A percentile compares a stretch with the other conserved stretches of the same genome.
Evolutionary conservation across 2,797 vertebrate genomes (phyloP).

Genomic region (Micromesistius poutassou): DNA sequence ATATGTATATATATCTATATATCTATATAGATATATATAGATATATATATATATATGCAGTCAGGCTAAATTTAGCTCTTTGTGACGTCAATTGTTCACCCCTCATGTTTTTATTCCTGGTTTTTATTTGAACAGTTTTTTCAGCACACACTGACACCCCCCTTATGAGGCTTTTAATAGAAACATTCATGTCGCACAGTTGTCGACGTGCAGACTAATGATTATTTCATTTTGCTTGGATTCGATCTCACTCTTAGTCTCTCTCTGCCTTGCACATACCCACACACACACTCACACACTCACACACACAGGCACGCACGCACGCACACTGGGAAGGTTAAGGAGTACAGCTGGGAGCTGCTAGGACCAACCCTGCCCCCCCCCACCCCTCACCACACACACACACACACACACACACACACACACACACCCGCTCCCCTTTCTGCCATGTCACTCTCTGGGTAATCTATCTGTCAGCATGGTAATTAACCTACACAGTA

Average conservation of each 20-base stretch:
- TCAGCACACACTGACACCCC: not conserved
- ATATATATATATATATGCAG: constrained; percentile 3
- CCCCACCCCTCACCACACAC: too few relatives aligned
- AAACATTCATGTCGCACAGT: not conserved
- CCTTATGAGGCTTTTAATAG: not conserved
- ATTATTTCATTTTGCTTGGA: not conserved
- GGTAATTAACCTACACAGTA: constrained; percentile 73
- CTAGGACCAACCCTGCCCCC: constrained; percentile 3
- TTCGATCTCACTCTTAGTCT: too few relatives aligned
- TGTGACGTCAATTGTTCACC: not conserved
- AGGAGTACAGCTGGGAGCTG: constrained; percentile 60
- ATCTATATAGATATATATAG: not conserved
- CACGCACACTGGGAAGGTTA: constrained; percentile 47
- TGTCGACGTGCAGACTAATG: not conserved
- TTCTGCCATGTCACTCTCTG: constrained; percentile 52
- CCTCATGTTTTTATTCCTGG: not conserved
- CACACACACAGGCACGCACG: constrained; percentile 17
- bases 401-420: too few relatives aligned
- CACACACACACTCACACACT: constrained; percentile 16
- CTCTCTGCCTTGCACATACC: constrained; percentile 6
- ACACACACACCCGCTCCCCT: constrained; percentile 36
- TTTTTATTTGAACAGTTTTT: too few relatives aligned
- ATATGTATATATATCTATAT: too few relatives aligned
- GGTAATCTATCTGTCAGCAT: constrained; percentile 71
- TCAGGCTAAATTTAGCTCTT: not conserved